Base-by-base conservation (phyloP, 1,140 invertebrate genomes). In the Caenorhabditis brenneri region DNA sequence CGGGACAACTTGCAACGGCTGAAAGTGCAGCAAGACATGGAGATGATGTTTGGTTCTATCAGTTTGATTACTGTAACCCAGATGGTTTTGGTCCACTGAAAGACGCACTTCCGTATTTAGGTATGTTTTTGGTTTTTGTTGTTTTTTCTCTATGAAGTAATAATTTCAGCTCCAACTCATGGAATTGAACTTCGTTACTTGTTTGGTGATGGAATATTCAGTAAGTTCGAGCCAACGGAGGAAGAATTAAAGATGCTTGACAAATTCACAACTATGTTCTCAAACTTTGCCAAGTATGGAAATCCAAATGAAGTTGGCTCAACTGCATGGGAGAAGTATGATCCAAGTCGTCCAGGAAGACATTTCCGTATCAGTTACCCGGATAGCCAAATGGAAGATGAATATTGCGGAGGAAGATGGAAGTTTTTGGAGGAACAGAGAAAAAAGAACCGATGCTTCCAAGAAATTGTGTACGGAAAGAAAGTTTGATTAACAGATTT, bases 201-300 rank as follows among this genome's bases (percentile, higher is more conserved):
- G 27, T 86, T 89, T 22, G 81, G 85, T 16, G 86, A 86, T n/a
- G 84, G 89, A 4, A 65, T 87, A n/a, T 74, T 89, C 19, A 80
- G 53, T n/a, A 79, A 90, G 22, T 89, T 89, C 79, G 27, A 84
- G 24, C 88, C 87, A 33, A 85, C 82, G 33, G 86, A 69, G 22
- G 84, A 88, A 10, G 88, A 89, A 49, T 22, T 83, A 42, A 81
- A 88, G 27, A 85, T 89, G 49, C 39, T 89, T 12, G 86, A 89
- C 5, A 81, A 49, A 22, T 83, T 90, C 27, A 86, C 89, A 15
- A 85, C 85, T 4, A 87, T 58, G 27, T 83, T 88, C 16, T 81
- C 85, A n/a, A 88, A 86, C 49, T 89, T 89, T 74, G 88, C 88
- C 36, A 90, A 89, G 79, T 89, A 89, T 46, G 88, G 88, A 86